Evolutionary conservation across 1,140 invertebrate species (phyloP).

Genomic region (Solen grandis): DNA sequence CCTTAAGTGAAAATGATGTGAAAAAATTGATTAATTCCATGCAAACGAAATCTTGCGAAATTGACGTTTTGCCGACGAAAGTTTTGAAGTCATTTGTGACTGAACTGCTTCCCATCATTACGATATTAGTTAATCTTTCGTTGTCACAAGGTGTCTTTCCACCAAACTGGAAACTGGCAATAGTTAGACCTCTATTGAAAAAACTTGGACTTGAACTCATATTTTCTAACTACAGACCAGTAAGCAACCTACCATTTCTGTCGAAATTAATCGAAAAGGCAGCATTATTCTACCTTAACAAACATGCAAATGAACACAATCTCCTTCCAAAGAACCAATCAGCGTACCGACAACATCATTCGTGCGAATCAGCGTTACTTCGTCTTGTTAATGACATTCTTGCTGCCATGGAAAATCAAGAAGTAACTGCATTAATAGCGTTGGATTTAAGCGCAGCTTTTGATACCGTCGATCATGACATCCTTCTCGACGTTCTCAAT

Average conservation of each 20-base stretch:
- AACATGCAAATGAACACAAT: conserved; percentile 3
- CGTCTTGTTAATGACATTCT: conserved; percentile 5
- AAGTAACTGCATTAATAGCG: conserved; percentile 15
- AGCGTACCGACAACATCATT: conserved; percentile 22
- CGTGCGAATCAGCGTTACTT: conserved; percentile 26
- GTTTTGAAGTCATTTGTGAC: neutral
- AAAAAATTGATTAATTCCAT: conserved; percentile 21
- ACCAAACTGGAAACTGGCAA: conserved; percentile 12
- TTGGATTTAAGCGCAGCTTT: conserved; percentile 4
- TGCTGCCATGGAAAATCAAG: conserved; percentile 11
- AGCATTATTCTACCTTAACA: neutral
- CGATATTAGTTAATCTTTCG: conserved; percentile 26
- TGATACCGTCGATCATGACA: conserved; percentile 17
- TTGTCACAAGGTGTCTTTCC: conserved; percentile 43
- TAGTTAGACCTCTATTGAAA: conserved; percentile 6
- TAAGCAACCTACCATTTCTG: conserved; percentile 26
- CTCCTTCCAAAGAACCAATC: conserved; percentile 18
- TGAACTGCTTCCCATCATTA: conserved; percentile 19
- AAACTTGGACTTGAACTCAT: neutral
- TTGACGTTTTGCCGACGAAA: neutral
- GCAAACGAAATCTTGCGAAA: conserved; percentile 46
- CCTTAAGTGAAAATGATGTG: conserved; percentile 30
- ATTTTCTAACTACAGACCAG: conserved; percentile 18
- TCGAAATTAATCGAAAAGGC: conserved; percentile 7
- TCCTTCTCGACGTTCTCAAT: conserved; percentile 1